phyloP scores from a whole-genome alignment of 2,113 vertebrate genomes.

The Ahaetulla prasina region DNA sequence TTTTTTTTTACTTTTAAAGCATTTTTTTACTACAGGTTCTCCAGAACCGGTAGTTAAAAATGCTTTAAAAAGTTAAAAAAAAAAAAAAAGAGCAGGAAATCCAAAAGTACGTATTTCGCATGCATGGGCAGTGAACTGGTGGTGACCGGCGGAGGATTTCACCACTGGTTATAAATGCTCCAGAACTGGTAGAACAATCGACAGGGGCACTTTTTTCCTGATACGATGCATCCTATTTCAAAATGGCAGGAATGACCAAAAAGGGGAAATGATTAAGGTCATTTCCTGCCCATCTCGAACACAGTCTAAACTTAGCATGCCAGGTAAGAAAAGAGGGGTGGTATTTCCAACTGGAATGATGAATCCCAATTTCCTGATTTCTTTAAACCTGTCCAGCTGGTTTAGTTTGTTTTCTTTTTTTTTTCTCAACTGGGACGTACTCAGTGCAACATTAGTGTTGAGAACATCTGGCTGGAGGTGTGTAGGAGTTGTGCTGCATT shows the following conservation, averaged over 20 bases:
- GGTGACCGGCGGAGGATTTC: no score
- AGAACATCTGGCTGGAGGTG: background rate
- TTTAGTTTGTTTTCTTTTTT: background rate
- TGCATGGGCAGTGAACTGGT: no score
- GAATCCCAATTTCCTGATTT: background rate
- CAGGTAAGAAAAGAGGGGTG: background rate
- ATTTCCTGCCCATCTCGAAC: background rate
- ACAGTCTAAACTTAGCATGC: background rate
- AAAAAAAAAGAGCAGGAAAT: no score
- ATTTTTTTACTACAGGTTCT: no score
- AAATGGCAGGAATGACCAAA: background rate
- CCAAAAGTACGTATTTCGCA: no score
- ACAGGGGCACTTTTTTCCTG: background rate
- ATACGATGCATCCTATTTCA: background rate
- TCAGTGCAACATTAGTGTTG: background rate
- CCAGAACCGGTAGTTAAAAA: no score
- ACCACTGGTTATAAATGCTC: background rate
- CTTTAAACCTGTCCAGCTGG: background rate
- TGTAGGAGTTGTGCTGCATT: background rate
- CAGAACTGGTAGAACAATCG: background rate
- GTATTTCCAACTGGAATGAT: background rate
- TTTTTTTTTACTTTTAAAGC: no score
- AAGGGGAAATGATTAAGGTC: background rate
- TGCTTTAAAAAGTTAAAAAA: no score
- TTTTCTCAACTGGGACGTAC: background rate